Conservation (phyloP, 1,140 invertebrate genomes). For the Brachionus koreanus region DNA sequence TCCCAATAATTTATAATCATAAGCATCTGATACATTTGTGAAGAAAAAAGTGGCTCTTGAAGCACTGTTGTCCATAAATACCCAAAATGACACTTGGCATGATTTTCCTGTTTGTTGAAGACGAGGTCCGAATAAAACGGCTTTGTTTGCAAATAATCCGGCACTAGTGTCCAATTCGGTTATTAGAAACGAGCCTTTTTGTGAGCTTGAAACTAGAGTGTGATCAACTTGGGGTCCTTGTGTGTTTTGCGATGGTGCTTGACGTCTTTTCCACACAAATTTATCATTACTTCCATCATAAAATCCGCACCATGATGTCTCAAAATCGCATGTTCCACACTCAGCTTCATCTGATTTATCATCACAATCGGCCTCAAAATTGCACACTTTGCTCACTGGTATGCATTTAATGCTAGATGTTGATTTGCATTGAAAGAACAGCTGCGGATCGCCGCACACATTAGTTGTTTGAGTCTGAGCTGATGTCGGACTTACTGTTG, state of each 20-base stretch:
- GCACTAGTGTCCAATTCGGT: slow-evolving; percentile 54
- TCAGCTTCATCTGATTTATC: slow-evolving; percentile 52
- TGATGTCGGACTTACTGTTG: too few species aligned
- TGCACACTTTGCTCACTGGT: slow-evolving; percentile 60
- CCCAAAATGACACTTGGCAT: slow-evolving; percentile 63
- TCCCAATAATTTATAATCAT: not conserved
- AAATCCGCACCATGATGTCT: slow-evolving; percentile 67
- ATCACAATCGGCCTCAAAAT: slow-evolving; percentile 66
- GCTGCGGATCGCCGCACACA: too few species aligned
- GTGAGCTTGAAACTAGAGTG: slow-evolving; percentile 62
- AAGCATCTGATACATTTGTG: slow-evolving; percentile 15
- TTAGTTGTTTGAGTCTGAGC: too few species aligned
- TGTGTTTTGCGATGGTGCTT: slow-evolving; percentile 63
- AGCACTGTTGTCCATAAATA: slow-evolving; percentile 70
- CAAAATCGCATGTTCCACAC: slow-evolving; percentile 54
- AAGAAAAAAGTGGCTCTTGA: slow-evolving; percentile 15
- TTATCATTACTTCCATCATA: slow-evolving; percentile 67
- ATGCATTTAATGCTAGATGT: too few species aligned
- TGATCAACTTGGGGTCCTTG: slow-evolving; percentile 71
- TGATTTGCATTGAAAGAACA: too few species aligned
- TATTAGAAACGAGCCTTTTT: slow-evolving; percentile 57
- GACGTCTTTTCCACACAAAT: slow-evolving; percentile 69
- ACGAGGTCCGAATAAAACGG: slow-evolving; percentile 49
- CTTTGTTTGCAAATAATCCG: slow-evolving; percentile 53
- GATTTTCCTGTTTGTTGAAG: slow-evolving; percentile 49